Evolutionary conservation across 2,888 invertebrate genomes (phyloP), one percentile per base, ranked within the genome.

Genomic region (Mimachlamys varia): DNA sequence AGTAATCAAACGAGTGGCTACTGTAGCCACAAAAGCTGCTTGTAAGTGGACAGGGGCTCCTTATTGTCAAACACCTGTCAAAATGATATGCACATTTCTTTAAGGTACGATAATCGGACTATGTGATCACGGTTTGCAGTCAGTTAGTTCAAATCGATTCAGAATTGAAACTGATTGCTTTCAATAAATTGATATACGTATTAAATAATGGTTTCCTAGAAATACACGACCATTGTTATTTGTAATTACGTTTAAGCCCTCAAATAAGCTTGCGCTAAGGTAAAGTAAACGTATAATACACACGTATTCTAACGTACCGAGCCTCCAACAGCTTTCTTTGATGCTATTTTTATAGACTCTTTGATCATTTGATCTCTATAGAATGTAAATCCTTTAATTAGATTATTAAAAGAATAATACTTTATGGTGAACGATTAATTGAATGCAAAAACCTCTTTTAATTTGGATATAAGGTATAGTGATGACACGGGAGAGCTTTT

Each of bases 321-420:
- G 22, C n/a, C 58, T 27, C 33, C 27, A 33, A 12, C 33, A 22
- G 22, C 27, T 27, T 33, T 33, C 76, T 76, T 76, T 76, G 76
- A 76, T 76, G 76, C 15, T 33, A 76, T 76, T 27, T 76, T 33
- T 33, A 76, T 76, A 22, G 76, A 76, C 12, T 12, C 33, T 76
- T 76, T 76, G 76, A 76, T 76, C 33, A 76, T 12, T 76, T 22
- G 76, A 53, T 76, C 76, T 76, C 33, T 33, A 76, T 76, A 33
- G 27, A 76, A 12, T 76, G 76, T 10, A 27, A 76, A 33, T 12
- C 33, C 33, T 33, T 27, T 33, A 76, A 76, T 76, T 76, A 76
- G 76, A 76, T 76, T 76, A 76, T 76, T 76, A 76, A 76, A 76
- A 76, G 62, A 76, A 76, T 76, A 76, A 76, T 76, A 76, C 27